Percentiles rank a stretch among this genome's conserved stretches.
phyloP scores from a whole-genome alignment of 2,113 vertebrate species.

The Stegastes partitus region DNA sequence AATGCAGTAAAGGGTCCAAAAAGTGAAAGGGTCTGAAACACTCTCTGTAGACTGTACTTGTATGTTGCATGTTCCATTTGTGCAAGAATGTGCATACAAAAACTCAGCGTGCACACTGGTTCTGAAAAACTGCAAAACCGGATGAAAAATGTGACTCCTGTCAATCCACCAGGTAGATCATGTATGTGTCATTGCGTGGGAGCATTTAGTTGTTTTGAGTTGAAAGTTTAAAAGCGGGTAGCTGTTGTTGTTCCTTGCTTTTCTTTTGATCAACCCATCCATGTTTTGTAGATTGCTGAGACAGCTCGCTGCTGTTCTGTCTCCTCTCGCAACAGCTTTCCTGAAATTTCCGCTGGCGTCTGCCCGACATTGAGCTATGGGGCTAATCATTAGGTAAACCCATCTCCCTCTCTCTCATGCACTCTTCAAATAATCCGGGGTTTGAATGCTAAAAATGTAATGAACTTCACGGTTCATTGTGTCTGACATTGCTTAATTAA shows the following conservation, averaged over 20 bases:
- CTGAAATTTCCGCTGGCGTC: slow-evolving; percentile 87
- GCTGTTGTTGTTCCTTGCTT: slow-evolving; percentile 41
- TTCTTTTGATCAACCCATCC: slow-evolving; percentile 56
- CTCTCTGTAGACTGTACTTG: no score
- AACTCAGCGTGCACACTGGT: no score
- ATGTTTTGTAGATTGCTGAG: slow-evolving; percentile 51
- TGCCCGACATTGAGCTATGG: slow-evolving; percentile 87
- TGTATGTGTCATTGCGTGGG: not conserved
- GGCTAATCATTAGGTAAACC: slow-evolving; percentile 95
- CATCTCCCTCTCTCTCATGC: slow-evolving; percentile 78
- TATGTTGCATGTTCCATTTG: no score
- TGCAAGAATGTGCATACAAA: no score
- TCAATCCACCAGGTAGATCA: not conserved
- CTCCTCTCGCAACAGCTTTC: slow-evolving; percentile 61
- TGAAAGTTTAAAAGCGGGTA: slow-evolving; percentile 47
- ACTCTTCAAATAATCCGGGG: slow-evolving; percentile 95
- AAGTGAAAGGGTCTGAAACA: no score
- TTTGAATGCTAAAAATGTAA: slow-evolving; percentile 99
- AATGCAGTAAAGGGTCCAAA: no score
- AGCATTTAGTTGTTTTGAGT: slow-evolving; percentile 18
- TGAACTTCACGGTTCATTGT: slow-evolving; percentile 99
- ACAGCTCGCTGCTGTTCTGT: slow-evolving; percentile 58
- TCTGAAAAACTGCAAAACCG: slow-evolving; percentile 6
- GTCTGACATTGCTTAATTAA: slow-evolving; percentile 99
- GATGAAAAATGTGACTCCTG: not conserved